Evolutionary conservation across 35 echinoderm and acorn worm genomes (phyloP), one percentile per base, ranked within the genome.

Genomic region (Ophioderma brevispina): DNA sequence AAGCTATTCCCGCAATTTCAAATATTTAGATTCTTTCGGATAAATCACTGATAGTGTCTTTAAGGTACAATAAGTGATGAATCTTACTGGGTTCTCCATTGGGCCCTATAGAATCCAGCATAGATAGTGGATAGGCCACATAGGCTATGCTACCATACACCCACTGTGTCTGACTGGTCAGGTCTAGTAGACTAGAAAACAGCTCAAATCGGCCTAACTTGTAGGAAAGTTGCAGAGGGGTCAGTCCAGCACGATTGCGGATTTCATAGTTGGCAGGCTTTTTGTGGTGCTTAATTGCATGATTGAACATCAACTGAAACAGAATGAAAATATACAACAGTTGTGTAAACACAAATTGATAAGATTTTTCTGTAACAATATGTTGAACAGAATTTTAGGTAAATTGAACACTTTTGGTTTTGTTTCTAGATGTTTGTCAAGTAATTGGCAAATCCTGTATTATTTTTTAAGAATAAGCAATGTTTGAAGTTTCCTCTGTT

Each of bases 91-190:
- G 42, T 79, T 50, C 59, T 13, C 96, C 96, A 76, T 90, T 63
- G 11, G 31, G 14, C 31, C 90, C 93, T 70, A 98, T 95, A 1
- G 92, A 92, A 84, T 98, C 96, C 41, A 98, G 80, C 38, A 92
- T 78, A 77, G 87, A 79, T 0, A 98, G 79, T 2, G 96, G 96
- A 55, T 98, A 98, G 25, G 93, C 93, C 0, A 95, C 93, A 80
- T 90, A 98, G 23, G 90, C 87, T 0, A 98, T 46, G 40, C 92
- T 93, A 34, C 96, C 96, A 87, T 93, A 95, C 31, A 82, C 81
- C 96, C 96, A 98, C 36, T 95, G 93, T 0, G 93, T 92, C 33
- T 92, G 90, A 86, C 96, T 95, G 43, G 87, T 87, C 0, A 98
- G 78, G 50, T 98, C 96, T 17, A 98, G 36, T 23, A 98, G 83